These are phyloP conservation scores for Gortyna flavago DNA, from an alignment of 2,888 invertebrate genomes.

Conservation along the genomic window DNA sequence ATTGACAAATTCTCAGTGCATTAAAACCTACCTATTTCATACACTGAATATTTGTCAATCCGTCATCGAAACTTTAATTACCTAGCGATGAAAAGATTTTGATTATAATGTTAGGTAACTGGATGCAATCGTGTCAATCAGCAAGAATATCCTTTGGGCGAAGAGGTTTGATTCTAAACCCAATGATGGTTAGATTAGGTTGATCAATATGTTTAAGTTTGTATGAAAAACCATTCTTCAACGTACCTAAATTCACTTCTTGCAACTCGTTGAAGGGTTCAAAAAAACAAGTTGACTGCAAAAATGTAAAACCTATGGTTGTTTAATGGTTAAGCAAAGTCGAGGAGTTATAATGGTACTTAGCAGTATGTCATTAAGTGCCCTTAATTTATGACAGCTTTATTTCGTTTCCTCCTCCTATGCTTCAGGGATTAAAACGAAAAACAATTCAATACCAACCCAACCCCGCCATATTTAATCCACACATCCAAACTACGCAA, in stretches of 20 bases:
- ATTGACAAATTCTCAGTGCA: not conserved
- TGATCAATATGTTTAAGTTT: not conserved
- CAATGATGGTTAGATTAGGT: not conserved
- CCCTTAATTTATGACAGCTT: not conserved
- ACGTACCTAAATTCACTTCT: not conserved
- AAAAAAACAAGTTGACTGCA: not conserved
- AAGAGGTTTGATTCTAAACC: not conserved
- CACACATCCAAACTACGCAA: conserved; percentile 60
- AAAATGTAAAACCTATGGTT: too few species aligned
- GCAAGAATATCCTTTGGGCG: not conserved
- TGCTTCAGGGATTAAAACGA: not conserved
- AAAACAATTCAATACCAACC: conserved; percentile 40
- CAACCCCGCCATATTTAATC: conserved; percentile 59
- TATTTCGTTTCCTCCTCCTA: not conserved
- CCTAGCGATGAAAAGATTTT: not conserved
- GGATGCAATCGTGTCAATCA: not conserved
- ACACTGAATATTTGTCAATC: too few species aligned
- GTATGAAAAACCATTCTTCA: not conserved
- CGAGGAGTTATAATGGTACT: not conserved
- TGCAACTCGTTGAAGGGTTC: not conserved
- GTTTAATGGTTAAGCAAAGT: not conserved
- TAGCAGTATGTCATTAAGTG: not conserved
- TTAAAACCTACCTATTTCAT: too few species aligned
- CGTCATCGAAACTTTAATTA: too few species aligned
- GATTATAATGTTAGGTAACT: not conserved